A percentile compares a stretch with the other conserved stretches of the same genome.
Evolutionary conservation across 2,797 vertebrate genomes (phyloP).

Genomic region (Lemur catta): DNA sequence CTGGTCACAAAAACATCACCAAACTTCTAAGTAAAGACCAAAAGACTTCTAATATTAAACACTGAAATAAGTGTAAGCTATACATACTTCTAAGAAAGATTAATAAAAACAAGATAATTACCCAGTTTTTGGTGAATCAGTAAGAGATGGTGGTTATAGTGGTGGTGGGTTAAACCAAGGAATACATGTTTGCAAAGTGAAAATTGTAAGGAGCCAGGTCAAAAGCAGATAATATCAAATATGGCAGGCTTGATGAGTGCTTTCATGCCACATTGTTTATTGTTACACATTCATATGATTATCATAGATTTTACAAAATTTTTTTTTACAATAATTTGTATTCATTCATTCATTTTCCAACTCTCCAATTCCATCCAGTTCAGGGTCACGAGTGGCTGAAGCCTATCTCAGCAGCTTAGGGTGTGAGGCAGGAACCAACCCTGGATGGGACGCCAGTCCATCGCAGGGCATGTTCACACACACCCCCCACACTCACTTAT

Average conservation of each 20-base stretch:
- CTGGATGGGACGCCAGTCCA: neutral
- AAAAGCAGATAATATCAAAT: neutral
- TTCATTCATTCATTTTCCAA: neutral
- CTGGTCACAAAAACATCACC: neutral
- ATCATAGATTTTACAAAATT: neutral
- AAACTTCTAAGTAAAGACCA: neutral
- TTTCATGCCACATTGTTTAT: neutral
- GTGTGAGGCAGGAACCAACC: neutral
- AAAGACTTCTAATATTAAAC: too few relatives aligned
- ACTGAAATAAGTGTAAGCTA: neutral
- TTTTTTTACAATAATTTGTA: neutral
- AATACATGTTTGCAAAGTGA: neutral
- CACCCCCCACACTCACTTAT: neutral
- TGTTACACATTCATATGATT: neutral
- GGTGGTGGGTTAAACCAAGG: neutral
- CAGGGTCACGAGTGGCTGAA: neutral
- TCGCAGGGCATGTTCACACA: accelerated
- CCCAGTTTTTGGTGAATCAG: neutral
- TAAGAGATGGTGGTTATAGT: neutral
- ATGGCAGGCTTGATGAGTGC: neutral
- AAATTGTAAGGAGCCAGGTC: neutral
- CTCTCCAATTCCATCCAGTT: neutral
- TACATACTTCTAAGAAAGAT: neutral
- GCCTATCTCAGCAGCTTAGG: neutral
- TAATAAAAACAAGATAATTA: neutral